These are phyloP conservation scores for Euphysa ruthae DNA, from an alignment of 30 jellyfish, hydroid and myxozoan species.

Conservation along the genomic window DNA sequence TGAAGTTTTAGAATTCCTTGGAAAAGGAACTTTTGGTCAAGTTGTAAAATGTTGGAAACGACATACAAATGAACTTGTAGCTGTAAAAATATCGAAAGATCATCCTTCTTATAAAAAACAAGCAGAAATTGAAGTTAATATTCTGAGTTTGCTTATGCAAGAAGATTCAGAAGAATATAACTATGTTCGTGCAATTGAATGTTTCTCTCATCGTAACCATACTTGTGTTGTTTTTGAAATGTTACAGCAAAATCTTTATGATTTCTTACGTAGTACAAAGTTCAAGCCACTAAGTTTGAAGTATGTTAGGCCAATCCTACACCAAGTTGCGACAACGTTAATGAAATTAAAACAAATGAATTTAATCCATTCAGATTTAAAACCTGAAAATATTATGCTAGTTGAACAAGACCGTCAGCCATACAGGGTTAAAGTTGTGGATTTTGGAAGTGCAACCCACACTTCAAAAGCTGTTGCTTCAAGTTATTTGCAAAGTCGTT, in stretches of 20 bases:
- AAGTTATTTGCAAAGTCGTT: slow-evolving; percentile 92
- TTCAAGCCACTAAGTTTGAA: slow-evolving; percentile 83
- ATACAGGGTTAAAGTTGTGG: slow-evolving; percentile 95
- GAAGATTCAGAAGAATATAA: slow-evolving; percentile 92
- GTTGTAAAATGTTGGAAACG: slow-evolving; percentile 99
- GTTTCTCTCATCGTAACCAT: slow-evolving; percentile 88
- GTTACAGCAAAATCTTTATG: slow-evolving; percentile 93
- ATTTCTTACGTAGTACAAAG: slow-evolving; percentile 86
- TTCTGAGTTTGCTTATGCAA: slow-evolving; percentile 80
- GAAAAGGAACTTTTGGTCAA: slow-evolving; percentile 98
- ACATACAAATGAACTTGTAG: slow-evolving; percentile 91
- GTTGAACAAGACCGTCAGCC: slow-evolving; percentile 98
- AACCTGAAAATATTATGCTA: slow-evolving; percentile 94
- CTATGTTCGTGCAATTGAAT: slow-evolving; percentile 91
- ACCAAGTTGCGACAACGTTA: slow-evolving; percentile 85
- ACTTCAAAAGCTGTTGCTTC: slow-evolving; percentile 95
- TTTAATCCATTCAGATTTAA: slow-evolving; percentile 87
- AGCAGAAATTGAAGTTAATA: slow-evolving; percentile 96
- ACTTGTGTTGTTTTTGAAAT: slow-evolving; percentile 97
- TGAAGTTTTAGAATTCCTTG: slow-evolving; percentile 90
- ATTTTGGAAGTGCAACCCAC: slow-evolving; percentile 98
- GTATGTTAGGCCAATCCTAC: slow-evolving; percentile 89
- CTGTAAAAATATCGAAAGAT: slow-evolving; percentile 93
- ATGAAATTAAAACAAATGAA: slow-evolving; percentile 81
- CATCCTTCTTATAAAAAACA: slow-evolving; percentile 95